phyloP scores from a whole-genome alignment of 2,888 invertebrate genomes.

The Cheilosia urbana region DNA sequence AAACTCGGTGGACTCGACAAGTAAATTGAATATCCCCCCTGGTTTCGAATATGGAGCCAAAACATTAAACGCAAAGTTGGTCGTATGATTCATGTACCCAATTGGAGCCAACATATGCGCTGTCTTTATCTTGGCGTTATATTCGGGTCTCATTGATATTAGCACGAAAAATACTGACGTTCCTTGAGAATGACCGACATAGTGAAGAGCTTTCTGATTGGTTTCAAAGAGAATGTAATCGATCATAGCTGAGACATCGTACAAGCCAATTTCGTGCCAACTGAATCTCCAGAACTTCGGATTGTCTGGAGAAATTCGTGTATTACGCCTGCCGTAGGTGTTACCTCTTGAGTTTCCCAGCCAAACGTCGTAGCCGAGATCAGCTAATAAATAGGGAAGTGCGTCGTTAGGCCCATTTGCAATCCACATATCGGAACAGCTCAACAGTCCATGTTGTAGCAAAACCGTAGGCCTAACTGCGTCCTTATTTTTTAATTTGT shows the following conservation, averaged over 20 bases:
- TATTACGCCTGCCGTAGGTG: conserved; percentile 80
- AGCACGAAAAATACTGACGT: conserved; percentile 78
- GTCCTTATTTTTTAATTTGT: conserved; percentile 75
- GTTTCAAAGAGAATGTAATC: conserved; percentile 79
- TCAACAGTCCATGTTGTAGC: conserved; percentile 85
- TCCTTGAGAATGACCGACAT: conserved; percentile 81
- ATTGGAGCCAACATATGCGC: conserved; percentile 81
- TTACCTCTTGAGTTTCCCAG: conserved; percentile 81
- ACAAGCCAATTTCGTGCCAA: conserved; percentile 94
- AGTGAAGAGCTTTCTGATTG: conserved; percentile 78
- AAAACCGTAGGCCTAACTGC: conserved; percentile 78
- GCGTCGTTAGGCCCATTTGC: conserved; percentile 78
- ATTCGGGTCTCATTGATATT: conserved; percentile 79
- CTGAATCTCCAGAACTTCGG: conserved; percentile 85
- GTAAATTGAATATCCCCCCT: conserved; percentile 72
- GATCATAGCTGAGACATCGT: conserved; percentile 83
- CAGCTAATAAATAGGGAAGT: conserved; percentile 79
- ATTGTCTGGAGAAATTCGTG: conserved; percentile 79
- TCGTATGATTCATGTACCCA: conserved; percentile 85
- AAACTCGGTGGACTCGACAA: conserved; percentile 85
- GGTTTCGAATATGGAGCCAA: conserved; percentile 82
- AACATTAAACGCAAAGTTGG: conserved; percentile 81
- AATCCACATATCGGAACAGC: conserved; percentile 80
- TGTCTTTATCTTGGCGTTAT: conserved; percentile 80
- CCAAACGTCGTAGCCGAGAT: conserved; percentile 82